A percentile compares a stretch with the other conserved stretches of the same genome.
These are phyloP conservation scores for Porites rus DNA, from an alignment of 92 coral and sea anemone genomes.

Conservation along the genomic window DNA sequence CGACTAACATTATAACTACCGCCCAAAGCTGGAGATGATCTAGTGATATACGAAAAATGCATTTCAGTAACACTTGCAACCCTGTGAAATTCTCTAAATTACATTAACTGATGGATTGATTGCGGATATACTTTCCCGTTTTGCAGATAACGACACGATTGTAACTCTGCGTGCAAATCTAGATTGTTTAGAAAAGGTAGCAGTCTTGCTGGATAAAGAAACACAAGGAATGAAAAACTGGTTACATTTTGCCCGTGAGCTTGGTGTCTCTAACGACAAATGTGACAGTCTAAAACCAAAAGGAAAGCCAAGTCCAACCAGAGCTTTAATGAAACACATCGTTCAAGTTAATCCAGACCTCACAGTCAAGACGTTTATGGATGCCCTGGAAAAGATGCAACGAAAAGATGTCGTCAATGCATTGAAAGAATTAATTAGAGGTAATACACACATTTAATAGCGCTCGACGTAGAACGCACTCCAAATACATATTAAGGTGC, in stretches of 20 bases:
- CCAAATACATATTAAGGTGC: too few relatives aligned
- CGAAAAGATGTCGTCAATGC: not conserved
- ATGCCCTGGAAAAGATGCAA: not conserved
- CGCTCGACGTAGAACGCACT: too few relatives aligned
- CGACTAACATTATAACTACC: too few relatives aligned
- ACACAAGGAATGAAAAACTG: slow-evolving; percentile 10
- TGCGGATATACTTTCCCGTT: not conserved
- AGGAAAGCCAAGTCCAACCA: slow-evolving; percentile 13
- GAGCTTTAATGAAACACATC: not conserved
- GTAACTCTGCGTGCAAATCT: not conserved
- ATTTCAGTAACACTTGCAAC: too few relatives aligned
- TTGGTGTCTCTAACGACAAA: not conserved
- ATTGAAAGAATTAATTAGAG: not conserved
- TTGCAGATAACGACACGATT: not conserved
- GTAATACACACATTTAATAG: too few relatives aligned
- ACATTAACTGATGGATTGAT: not conserved
- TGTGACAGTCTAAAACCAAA: not conserved
- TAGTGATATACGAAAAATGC: too few relatives aligned
- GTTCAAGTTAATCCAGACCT: slow-evolving; percentile 9
- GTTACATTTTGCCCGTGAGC: not conserved
- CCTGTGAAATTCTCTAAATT: too few relatives aligned
- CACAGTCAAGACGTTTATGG: not conserved
- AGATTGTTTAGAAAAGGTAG: not conserved
- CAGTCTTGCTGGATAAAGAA: not conserved
- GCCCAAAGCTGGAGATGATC: too few relatives aligned